A percentile compares a stretch with the other conserved stretches of the same genome.
Evolutionary conservation across 35 echinoderm and acorn worm species (phyloP).

Genomic region (Eucidaris tribuloides): DNA sequence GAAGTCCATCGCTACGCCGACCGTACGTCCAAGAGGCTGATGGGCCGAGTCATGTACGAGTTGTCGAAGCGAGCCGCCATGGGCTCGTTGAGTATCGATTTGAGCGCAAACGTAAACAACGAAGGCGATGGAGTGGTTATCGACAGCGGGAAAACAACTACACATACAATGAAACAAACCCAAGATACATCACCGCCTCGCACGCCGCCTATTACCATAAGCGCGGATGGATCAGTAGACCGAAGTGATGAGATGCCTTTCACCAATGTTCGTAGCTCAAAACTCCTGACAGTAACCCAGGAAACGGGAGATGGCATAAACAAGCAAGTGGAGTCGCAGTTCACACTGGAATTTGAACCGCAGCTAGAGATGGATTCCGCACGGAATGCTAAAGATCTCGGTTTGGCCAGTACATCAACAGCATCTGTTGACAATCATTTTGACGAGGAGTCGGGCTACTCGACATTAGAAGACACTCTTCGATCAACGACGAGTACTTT

Average conservation of each 20-base stretch:
- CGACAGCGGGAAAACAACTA: neutral
- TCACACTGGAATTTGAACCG: constrained; percentile 24
- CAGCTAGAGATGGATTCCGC: constrained; percentile 18
- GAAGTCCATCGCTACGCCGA: constrained; percentile 47
- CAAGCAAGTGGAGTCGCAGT: constrained; percentile 5
- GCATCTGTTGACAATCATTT: neutral
- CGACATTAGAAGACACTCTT: constrained; percentile 8
- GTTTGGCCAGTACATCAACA: neutral
- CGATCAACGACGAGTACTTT: too few species aligned
- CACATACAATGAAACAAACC: neutral
- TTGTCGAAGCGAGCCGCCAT: constrained; percentile 57
- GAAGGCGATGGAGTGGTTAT: neutral
- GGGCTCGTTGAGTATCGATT: neutral
- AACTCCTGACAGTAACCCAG: too few species aligned
- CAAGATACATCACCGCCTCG: too few species aligned
- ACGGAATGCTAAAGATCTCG: neutral
- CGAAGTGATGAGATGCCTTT: too few species aligned
- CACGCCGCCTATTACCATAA: too few species aligned
- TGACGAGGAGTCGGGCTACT: neutral
- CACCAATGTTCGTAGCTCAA: too few species aligned
- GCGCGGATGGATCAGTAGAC: too few species aligned
- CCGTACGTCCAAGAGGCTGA: constrained; percentile 46
- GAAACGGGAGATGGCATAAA: neutral
- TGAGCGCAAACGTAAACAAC: neutral
- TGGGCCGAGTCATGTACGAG: constrained; percentile 64